phyloP scores from a whole-genome alignment of 2,797 vertebrate species.

The Danio choprae region DNA sequence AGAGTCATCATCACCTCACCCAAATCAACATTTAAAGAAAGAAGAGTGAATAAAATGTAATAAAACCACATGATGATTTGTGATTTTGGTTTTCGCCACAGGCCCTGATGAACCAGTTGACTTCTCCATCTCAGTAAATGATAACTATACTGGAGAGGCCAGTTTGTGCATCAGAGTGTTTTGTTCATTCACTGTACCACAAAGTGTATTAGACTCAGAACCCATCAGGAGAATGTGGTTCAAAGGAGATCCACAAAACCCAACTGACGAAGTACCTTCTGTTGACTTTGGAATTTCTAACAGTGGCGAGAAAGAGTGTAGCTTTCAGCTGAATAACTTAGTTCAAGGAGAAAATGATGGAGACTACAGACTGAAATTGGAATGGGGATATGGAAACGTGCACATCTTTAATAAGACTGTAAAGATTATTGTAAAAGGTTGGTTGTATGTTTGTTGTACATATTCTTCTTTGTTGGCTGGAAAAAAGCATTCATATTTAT shows the following conservation, averaged over 20 bases:
- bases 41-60: neutral
- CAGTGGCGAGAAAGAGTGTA: fast-evolving
- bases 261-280: neutral
- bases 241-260: slow-evolving; percentile 17
- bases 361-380: slow-evolving; percentile 24
- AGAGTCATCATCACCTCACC: neutral
- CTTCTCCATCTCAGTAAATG: neutral
- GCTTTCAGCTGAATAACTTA: neutral
- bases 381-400: neutral
- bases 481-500: neutral
- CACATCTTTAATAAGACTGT: slow-evolving; percentile 13
- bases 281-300: fast-evolving
- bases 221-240: neutral
- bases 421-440: slow-evolving; percentile 8
- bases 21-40: neutral
- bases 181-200: neutral
- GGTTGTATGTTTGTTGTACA: neutral
- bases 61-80: neutral
- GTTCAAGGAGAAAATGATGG: slow-evolving; percentile 15
- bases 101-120: neutral
- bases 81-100: neutral
- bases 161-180: neutral
- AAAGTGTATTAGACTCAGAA: neutral
- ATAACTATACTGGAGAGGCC: neutral
- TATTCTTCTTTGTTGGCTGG: neutral